phyloP scores from a whole-genome alignment of 1,140 invertebrate genomes.

The Drosophila dunni region DNA sequence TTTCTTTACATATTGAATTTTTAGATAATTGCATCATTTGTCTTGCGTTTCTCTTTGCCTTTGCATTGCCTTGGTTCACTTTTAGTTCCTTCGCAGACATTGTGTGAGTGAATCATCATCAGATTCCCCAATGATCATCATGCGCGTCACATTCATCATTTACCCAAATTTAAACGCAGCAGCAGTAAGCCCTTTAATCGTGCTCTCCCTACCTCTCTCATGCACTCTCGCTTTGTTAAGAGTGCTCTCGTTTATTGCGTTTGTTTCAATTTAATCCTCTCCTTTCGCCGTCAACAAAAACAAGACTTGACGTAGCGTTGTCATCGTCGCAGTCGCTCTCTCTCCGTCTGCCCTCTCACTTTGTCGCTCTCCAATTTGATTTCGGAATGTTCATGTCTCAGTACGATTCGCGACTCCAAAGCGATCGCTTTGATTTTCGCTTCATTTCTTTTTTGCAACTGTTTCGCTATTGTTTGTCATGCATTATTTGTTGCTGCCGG shows the following conservation, averaged over 20 bases:
- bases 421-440: slow-evolving; percentile 52
- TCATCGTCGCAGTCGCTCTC: slow-evolving; percentile 11
- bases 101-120: slow-evolving; percentile 32
- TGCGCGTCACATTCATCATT: slow-evolving; percentile 17
- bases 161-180: slow-evolving; percentile 29
- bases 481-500: slow-evolving; percentile 22
- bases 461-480: slow-evolving; percentile 43
- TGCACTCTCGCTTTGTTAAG: slow-evolving; percentile 7
- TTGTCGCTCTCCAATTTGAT: slow-evolving; percentile 39
- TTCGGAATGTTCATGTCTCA: slow-evolving; percentile 32
- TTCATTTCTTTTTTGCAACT: slow-evolving; percentile 15
- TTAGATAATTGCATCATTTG: slow-evolving; percentile 60
- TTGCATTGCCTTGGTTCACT: slow-evolving; percentile 36
- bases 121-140: slow-evolving; percentile 6
- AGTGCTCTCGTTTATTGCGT: slow-evolving; percentile 60
- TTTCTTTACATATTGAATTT: slow-evolving; percentile 49
- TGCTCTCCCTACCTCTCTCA: slow-evolving; percentile 17
- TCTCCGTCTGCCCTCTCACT: slow-evolving; percentile 14
- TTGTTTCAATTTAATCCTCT: slow-evolving; percentile 63
- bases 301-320: slow-evolving; percentile 28
- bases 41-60: neutral
- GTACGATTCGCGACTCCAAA: slow-evolving; percentile 60
- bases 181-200: slow-evolving; percentile 9
- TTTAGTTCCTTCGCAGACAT: slow-evolving; percentile 34
- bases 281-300: slow-evolving; percentile 32